Evolutionary conservation across 2,113 vertebrate genomes (phyloP), one percentile per base, ranked within the genome.

Genomic region (Colius striatus): DNA sequence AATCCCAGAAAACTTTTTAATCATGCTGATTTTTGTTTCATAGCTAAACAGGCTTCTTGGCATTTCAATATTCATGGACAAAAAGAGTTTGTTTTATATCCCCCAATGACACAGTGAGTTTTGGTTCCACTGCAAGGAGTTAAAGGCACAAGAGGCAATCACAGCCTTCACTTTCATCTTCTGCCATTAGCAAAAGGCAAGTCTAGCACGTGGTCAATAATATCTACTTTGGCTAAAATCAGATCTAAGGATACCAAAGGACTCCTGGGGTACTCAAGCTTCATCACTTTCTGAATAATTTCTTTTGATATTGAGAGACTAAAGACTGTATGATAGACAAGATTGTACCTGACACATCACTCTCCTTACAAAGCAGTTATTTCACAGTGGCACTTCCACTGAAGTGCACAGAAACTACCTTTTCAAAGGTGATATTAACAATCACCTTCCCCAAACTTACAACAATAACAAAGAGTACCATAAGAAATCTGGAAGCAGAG

Each of bases 151-250:
- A 87, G 54, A 22, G 23, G 12, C 34, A 89, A 73, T 66, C 67
- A 70, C 22, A 67, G 47, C 13, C 60, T 38, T 72, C 45, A 38
- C 47, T 62, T 92, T 73, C 58, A 87, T 92, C 74, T 54, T 68
- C 53, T 83, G 30, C 41, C 14, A 21, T 76, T 94, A 82, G 38
- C 50, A 58, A 67, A 57, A 86, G 27, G 11, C 70, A 85, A 50
- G 36, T 43, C 58, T 87, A 79, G 48, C 62, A 72, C 19, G 36
- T 6, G 11, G 62, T 65, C 30, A 25, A 45, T 87, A 87, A 91
- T n/a, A n/a, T 65, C 84, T 53, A 58, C 50, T 62, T 76, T 66
- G 36, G 45, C 54, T 89, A 89, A 96, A 91, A 87, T 82, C 58
- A 80, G 34, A 74, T 60, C 29, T 70, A 67, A 32, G 45, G 61